Base-by-base conservation (phyloP, 2,113 vertebrate species). In the Rhegmatorhina hoffmannsi region DNA sequence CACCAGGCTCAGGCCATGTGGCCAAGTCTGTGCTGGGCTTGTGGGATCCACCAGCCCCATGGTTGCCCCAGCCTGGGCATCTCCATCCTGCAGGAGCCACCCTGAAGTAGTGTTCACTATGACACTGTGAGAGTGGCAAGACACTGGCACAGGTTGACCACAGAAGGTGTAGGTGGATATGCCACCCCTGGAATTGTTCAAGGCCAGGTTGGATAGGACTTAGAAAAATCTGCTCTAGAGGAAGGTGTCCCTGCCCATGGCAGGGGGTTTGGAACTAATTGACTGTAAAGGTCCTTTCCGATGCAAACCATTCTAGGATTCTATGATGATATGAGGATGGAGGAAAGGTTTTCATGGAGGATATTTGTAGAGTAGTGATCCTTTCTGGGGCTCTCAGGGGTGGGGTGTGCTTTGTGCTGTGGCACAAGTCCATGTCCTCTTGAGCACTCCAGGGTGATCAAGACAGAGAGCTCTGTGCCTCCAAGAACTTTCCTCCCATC, bases 361-460 rank as follows among this genome's bases (percentile, higher is more conserved):
- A 5, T 64, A 64, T 25, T 79, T 55, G 28, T 1, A 20, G 19
- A 91, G 34, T 38, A 63, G 11, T 2, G 29, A 84, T 26, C 14
- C 29, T 70, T 59, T 66, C 31, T 40, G 6, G 13, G 29, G 20
- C 23, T 9, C n/a, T 53, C 13, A 0, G 14, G 19, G 4, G 26
- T 38, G 26, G 4, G 3, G 6, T 7, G 1, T 84, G 58, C 18
- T 43, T 69, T 70, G 20, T 64, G 58, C 52, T 36, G 25, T 70
- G 60, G 29, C 47, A 55, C 52, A 21, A 38, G 21, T 43, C 15
- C 56, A 8, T 19, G 56, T 86, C 40, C 63, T n/a, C 24, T 43
- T 56, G 36, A 50, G 21, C 23, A 20, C 36, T 29, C 62, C 13
- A 34, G 33, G 15, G 29, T 38, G 59, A 76, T 0, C 0, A 13